These are phyloP conservation scores for Loris lydekkerianus DNA, from an alignment of 2,797 vertebrate species.

Conservation along the genomic window DNA sequence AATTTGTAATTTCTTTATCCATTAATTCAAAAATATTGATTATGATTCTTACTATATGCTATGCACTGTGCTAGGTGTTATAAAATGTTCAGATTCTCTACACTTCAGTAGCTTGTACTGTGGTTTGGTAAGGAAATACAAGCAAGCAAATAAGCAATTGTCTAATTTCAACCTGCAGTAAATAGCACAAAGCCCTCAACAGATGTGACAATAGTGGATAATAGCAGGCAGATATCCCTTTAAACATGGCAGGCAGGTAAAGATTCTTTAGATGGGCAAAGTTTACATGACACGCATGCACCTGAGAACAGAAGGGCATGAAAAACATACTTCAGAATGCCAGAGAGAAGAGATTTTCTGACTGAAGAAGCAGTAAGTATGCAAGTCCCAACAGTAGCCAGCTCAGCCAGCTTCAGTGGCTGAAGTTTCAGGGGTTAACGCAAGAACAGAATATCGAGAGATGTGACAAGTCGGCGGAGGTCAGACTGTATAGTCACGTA, in stretches of 20 bases:
- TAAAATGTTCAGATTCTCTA: background rate
- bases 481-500: background rate
- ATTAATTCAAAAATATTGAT: conserved; percentile 36
- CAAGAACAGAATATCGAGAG: background rate
- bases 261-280: background rate
- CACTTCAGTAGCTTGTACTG: background rate
- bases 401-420: background rate
- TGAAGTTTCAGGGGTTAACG: background rate
- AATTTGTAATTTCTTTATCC: background rate
- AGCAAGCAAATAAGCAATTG: background rate
- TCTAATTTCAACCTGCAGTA: background rate
- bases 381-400: background rate
- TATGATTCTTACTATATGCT: background rate
- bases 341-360: background rate
- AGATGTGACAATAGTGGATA: background rate
- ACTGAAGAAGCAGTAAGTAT: background rate
- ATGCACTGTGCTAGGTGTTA: background rate
- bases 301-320: background rate
- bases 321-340: background rate
- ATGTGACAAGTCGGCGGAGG: background rate
- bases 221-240: background rate
- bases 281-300: background rate
- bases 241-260: background rate
- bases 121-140: background rate
- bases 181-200: background rate